These are phyloP conservation scores for Psittacula cyanocephala DNA, from an alignment of 2,113 vertebrate genomes.

Conservation along the genomic window DNA sequence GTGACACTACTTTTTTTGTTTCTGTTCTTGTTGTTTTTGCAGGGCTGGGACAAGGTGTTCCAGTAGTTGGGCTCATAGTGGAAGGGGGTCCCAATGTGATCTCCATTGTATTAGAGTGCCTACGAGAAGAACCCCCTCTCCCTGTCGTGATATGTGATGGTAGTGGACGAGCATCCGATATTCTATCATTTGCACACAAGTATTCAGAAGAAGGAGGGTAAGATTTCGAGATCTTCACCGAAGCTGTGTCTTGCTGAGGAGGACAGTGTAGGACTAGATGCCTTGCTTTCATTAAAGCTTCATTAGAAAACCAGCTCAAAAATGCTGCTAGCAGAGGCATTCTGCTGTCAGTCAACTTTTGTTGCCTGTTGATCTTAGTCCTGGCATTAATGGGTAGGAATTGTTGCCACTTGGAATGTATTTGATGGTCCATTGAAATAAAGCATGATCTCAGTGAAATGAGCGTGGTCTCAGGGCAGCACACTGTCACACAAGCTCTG, in stretches of 20 bases:
- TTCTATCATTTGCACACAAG: slow-evolving; percentile 96
- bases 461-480: background rate
- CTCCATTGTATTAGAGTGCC: slow-evolving; percentile 91
- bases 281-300: background rate
- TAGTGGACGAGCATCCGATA: slow-evolving; percentile 92
- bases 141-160: slow-evolving; percentile 97
- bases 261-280: background rate
- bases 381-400: background rate
- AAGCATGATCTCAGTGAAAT: background rate
- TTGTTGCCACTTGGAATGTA: background rate
- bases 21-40: slow-evolving; percentile 19
- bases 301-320: background rate
- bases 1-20: background rate
- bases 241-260: background rate
- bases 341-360: background rate
- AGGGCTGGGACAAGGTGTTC: slow-evolving; percentile 96
- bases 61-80: slow-evolving; percentile 92
- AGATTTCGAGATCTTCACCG: slow-evolving; percentile 12
- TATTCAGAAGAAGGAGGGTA: slow-evolving; percentile 94
- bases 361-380: background rate
- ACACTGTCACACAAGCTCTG: background rate
- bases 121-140: slow-evolving; percentile 93
- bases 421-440: background rate
- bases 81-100: slow-evolving; percentile 96
- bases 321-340: background rate